Percentiles rank a stretch among this genome's conserved stretches.
These are phyloP conservation scores for Neodiprion lecontei DNA, from an alignment of 1,140 invertebrate genomes.

Conservation along the genomic window DNA sequence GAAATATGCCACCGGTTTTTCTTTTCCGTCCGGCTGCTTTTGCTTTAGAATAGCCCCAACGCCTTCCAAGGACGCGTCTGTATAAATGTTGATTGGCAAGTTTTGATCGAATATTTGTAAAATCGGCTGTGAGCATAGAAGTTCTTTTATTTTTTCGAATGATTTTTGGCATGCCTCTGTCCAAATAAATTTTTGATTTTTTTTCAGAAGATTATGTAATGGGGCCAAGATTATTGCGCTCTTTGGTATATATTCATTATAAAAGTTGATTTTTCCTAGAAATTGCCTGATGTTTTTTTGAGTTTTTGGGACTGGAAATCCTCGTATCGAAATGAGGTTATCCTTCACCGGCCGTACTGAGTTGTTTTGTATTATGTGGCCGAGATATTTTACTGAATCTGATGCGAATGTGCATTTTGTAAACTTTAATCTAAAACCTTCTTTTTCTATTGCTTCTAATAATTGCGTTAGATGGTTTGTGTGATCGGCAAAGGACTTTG, in stretches of 20 bases:
- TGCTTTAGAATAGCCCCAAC: neutral
- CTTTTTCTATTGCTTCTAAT: constrained; percentile 23
- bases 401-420: constrained; percentile 24
- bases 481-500: constrained; percentile 27
- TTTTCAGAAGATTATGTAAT: constrained; percentile 19
- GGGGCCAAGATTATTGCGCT: constrained; percentile 9
- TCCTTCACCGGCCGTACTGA: constrained; percentile 26
- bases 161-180: constrained; percentile 15
- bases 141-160: constrained; percentile 17
- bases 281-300: constrained; percentile 31
- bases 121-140: constrained; percentile 10
- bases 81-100: constrained; percentile 17
- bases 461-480: constrained; percentile 20
- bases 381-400: constrained; percentile 29
- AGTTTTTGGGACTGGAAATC: constrained; percentile 26
- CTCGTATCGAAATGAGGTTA: constrained; percentile 30
- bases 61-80: constrained; percentile 17
- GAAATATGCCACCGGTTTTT: constrained; percentile 12
- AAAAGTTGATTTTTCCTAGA: constrained; percentile 3
- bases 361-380: constrained; percentile 27
- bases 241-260: constrained; percentile 12
- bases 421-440: constrained; percentile 35
- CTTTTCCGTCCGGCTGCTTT: constrained; percentile 23
- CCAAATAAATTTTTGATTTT: constrained; percentile 18
- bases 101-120: constrained; percentile 10